Evolutionary conservation across 2,888 invertebrate genomes (phyloP).

Genomic region (Drosophila infuscata): DNA sequence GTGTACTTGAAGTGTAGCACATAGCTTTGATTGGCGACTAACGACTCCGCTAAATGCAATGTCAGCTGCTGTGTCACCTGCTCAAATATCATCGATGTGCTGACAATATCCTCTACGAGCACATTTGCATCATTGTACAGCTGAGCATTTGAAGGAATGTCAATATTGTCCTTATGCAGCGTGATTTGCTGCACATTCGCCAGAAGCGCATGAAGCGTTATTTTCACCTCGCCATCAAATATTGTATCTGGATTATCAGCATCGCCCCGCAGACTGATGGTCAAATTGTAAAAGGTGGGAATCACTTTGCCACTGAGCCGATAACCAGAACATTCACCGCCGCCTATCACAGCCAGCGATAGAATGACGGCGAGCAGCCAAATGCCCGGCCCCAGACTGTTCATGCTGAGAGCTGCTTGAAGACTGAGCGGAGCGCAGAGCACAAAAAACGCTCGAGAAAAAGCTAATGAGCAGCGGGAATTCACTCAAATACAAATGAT

Average conservation of each 20-base stretch:
- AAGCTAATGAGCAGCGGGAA: constrained; percentile 40
- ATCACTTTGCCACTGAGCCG: constrained; percentile 83
- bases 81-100: constrained; percentile 55
- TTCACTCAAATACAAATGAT: constrained; percentile 35
- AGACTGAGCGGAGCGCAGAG: constrained; percentile 39
- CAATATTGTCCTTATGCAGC: constrained; percentile 84
- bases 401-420: constrained; percentile 50
- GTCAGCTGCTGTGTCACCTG: constrained; percentile 84
- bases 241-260: constrained; percentile 54
- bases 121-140: constrained; percentile 41
- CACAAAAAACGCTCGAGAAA: constrained; percentile 8
- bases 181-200: constrained; percentile 85
- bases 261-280: constrained; percentile 83
- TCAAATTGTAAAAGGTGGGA: constrained; percentile 86
- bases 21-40: constrained; percentile 84
- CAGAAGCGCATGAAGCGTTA: constrained; percentile 85
- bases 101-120: constrained; percentile 27
- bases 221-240: constrained; percentile 82
- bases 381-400: constrained; percentile 16
- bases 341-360: constrained; percentile 32
- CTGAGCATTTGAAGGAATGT: constrained; percentile 44
- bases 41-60: constrained; percentile 82
- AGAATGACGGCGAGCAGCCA: constrained; percentile 32
- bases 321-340: constrained; percentile 49
- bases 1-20: constrained; percentile 85